Evolutionary conservation across 2,113 vertebrate genomes (phyloP), one percentile per base, ranked within the genome.

Genomic region (Oncorhynchus nerka): DNA sequence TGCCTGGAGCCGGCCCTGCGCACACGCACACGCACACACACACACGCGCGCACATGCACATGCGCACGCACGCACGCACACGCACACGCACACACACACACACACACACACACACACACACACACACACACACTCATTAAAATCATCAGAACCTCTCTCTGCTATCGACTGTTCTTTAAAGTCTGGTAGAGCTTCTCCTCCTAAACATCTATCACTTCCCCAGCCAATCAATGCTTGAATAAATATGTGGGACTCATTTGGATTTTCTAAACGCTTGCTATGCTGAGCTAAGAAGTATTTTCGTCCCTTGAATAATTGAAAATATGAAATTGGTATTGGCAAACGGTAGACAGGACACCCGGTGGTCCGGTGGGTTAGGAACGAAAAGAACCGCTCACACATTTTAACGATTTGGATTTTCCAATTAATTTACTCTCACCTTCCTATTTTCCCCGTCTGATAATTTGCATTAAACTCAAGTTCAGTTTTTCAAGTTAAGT

Each of bases 241-340:
- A 65, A 61, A 73, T 71, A 65, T 20, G 22, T 16, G 9, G 15
- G 49, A 51, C 71, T 39, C 26, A 70, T 66, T 75, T 72, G 34
- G 34, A 75, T 15, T 16, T 16, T 75, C 77, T 78, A 74, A 84
- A 72, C 69, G 70, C 30, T 71, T 85, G 77, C n/a, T 72, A 75
- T 67, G 62, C 51, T 20, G 19, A 75, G 65, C 70, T 45, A 22
- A 22, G 45, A 49, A 59, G 45, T 16, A 80, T 81, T 74, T 73
- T 70, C 79, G 79, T 74, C 66, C 62, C 71, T 78, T 75, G 55
- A 78, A 84, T 80, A 85, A 75, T 83, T 86, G 34, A 79, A 81
- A 75, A 77, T 70, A 57, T 82, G 57, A 73, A 69, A 75, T 78
- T 66, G 32, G 75, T 61, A 68, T 70, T 69, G 51, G 64, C 65